Percentiles rank a stretch among this genome's conserved stretches.
These are phyloP conservation scores for Semnopithecus entellus DNA, from an alignment of 2,113 vertebrate genomes.

Conservation along the genomic window DNA sequence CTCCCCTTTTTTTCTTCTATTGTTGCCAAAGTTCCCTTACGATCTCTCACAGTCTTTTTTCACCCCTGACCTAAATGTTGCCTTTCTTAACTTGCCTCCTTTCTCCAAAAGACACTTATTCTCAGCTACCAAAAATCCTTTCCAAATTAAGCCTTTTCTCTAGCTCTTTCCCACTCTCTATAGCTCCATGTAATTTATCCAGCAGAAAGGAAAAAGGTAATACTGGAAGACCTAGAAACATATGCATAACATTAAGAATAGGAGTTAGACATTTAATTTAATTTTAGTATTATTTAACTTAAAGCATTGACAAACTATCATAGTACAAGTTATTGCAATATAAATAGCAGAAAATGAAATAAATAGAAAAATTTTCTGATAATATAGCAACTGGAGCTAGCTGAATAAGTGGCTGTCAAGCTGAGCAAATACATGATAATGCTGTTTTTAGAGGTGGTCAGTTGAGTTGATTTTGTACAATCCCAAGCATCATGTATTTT, in stretches of 20 bases:
- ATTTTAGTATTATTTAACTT: neutral
- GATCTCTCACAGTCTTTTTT: neutral
- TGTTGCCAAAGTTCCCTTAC: neutral
- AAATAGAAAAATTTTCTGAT: neutral
- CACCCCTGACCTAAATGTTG: neutral
- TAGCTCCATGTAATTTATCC: neutral
- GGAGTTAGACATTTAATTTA: neutral
- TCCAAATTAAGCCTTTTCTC: neutral
- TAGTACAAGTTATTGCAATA: neutral
- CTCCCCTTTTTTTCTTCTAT: neutral
- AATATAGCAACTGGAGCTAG: neutral
- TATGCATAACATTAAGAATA: neutral
- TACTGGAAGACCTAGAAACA: neutral
- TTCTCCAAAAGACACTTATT: neutral
- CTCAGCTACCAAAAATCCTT: neutral
- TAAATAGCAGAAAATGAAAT: slow-evolving; percentile 4
- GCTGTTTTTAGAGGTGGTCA: neutral
- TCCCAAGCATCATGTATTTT: neutral
- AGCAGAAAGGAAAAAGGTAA: neutral
- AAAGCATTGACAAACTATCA: neutral
- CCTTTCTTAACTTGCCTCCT: neutral
- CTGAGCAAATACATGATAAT: neutral
- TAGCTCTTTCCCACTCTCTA: neutral
- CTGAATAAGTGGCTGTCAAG: neutral
- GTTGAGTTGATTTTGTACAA: slow-evolving; percentile 24